Evolutionary conservation across 2,888 invertebrate species (phyloP), one percentile per base, ranked within the genome.

Genomic region (Netelia inedita): DNA sequence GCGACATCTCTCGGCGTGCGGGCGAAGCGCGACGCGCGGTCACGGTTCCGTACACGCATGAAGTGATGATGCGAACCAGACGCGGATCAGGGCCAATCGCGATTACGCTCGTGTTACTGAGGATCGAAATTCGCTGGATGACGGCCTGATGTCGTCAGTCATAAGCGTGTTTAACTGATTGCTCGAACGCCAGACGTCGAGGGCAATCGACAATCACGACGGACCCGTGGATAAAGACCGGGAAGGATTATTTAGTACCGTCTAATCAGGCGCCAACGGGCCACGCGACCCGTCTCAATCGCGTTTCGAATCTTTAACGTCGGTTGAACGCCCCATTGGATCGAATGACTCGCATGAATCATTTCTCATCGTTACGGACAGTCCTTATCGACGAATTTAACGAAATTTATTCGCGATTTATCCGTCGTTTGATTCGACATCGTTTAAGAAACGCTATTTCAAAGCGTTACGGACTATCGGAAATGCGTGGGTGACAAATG

Each of bases 211-310:
- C 65, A 57, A 79, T 78, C 73, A 72, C 73, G 71, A 81, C 74
- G 74, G 57, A 35, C 35, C 6, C 35, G 35, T 35, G 35, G 35
- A 35, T 35, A 35, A 35, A 35, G 79, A 65, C 55, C 63, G 35
- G 75, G 63, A 74, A 61, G 59, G 82, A 71, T 81, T 63, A 85
- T 85, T 85, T 74, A 79, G 73, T 78, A 79, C 74, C 53, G 69
- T 68, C 63, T 85, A 85, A 85, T 85, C 81, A 85, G 84, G 84
- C 84, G 81, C 84, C 81, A 84, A 78, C 76, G 50, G 72, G 78
- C 81, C 76, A 81, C 84, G 81, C 81, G 84, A 80, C 81, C 55
- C 57, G 16, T 2, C 11, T 46, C 57, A 63, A 21, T 23, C 28
- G 35, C 63, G 35, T n/a, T 35, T 6, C 28, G 6, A 35, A 9